Evolutionary conservation across 2,888 invertebrate species (phyloP).

Genomic region (Protodeltote pygarga): DNA sequence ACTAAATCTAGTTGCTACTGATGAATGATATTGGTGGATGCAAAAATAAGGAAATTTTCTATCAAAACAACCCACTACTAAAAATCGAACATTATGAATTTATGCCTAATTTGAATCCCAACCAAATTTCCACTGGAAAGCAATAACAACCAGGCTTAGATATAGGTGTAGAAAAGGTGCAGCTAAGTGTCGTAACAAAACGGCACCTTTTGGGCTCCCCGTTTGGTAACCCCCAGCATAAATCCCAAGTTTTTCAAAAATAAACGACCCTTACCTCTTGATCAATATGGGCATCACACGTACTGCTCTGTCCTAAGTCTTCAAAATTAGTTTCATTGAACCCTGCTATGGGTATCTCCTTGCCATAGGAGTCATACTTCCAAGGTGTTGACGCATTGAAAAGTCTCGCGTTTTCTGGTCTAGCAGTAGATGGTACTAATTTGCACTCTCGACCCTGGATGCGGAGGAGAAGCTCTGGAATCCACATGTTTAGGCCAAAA

Average conservation of each 20-base stretch:
- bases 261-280: conserved; percentile 61
- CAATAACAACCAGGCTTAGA: too few relatives aligned
- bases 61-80: too few relatives aligned
- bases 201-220: too few relatives aligned
- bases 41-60: too few relatives aligned
- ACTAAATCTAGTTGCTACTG: too few relatives aligned
- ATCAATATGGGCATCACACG: conserved; percentile 69
- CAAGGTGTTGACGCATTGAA: conserved; percentile 67
- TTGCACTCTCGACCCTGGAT: conserved; percentile 72
- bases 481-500: conserved; percentile 91
- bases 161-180: too few relatives aligned
- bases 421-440: conserved; percentile 64
- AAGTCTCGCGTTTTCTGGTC: conserved; percentile 64
- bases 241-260: not conserved
- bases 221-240: too few relatives aligned
- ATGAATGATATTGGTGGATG: too few relatives aligned
- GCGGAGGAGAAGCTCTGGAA: conserved; percentile 91
- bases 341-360: conserved; percentile 49
- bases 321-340: conserved; percentile 54
- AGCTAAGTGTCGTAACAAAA: too few relatives aligned
- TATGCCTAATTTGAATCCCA: too few relatives aligned
- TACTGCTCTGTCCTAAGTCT: conserved; percentile 42
- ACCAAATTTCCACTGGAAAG: too few relatives aligned
- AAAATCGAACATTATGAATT: too few relatives aligned
- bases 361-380: conserved; percentile 75